Base-by-base conservation (phyloP, 2,888 invertebrate genomes). In the Tupiocoris notatus region DNA sequence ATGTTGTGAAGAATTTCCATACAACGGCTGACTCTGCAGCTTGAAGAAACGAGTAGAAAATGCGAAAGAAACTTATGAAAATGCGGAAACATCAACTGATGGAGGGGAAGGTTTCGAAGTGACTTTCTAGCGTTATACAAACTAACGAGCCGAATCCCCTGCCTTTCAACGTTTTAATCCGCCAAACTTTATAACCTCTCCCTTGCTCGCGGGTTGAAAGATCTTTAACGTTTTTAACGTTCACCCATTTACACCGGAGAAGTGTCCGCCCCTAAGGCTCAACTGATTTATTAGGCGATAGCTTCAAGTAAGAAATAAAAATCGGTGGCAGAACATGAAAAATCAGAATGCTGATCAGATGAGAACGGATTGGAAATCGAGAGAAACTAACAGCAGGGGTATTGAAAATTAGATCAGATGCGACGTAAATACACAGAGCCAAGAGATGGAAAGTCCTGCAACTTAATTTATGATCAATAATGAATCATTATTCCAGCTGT, bases 131-230 rank as follows among this genome's bases (percentile, higher is more conserved):
- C n/a, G 21, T 22, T 63, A 21, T 20, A 22, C 63, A 9, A 18
- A 22, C 24, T 64, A 64, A 64, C 64, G 64, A 64, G 24, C 64
- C 64, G 64, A 24, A 64, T n/a, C n/a, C 59, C 39, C 39, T 39
- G 39, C 39, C 39, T 39, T 39, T 39, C 39, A 39, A 39, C 39
- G 39, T 39, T 39, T 39, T 39, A 39, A 39, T 39, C 39, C 39
- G 3, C 39, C 39, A 39, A 39, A 39, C 39, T 39, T 39, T 39
- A 39, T 39, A 39, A 39, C 39, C 39, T 39, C 39, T 12, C 39
- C 39, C 39, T 7, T 12, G 6, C 39, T 12, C 39, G 3, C 12
- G 6, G 39, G 39, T 39, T n/a, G 39, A 12, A 12, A 39, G 39
- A 39, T 39, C 39, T 39, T 39, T 39, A 39, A 39, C 39, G 39